Evolutionary conservation across 2,113 vertebrate species (phyloP).

Genomic region (human (Homo sapiens)): DNA sequence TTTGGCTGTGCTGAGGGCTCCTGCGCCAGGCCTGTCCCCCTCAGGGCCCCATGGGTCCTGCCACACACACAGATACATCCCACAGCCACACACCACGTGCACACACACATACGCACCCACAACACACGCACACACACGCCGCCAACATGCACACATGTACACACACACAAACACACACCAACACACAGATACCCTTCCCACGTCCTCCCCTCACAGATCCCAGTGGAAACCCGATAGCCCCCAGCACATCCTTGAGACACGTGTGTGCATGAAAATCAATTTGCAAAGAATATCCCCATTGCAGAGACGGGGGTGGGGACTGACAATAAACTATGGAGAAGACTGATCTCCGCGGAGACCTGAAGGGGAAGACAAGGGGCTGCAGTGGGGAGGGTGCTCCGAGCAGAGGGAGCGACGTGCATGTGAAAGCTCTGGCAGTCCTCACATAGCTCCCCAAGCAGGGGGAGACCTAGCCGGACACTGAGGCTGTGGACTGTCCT

Average conservation of each 20-base stretch:
- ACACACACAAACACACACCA: too few species aligned
- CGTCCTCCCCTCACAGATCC: neutral
- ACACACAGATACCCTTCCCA: neutral
- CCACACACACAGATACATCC: neutral
- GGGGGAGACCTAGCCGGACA: fast-evolving
- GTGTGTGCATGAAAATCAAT: too few species aligned
- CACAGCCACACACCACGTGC: neutral
- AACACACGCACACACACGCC: neutral
- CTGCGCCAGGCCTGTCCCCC: fast-evolving
- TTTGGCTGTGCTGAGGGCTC: neutral
- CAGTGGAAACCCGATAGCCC: neutral
- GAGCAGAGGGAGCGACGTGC: fast-evolving
- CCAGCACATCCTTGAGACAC: neutral
- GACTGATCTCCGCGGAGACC: neutral
- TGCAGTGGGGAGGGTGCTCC: fast-evolving
- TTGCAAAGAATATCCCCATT: fast-evolving
- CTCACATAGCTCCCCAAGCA: fast-evolving
- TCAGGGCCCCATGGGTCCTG: neutral
- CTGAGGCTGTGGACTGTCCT: fast-evolving
- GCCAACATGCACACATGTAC: neutral
- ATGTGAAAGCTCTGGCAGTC: fast-evolving
- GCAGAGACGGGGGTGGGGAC: too few species aligned
- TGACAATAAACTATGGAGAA: fast-evolving
- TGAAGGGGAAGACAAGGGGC: neutral
- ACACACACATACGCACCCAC: neutral